These are phyloP conservation scores for Lycaena phlaeas DNA, from an alignment of 2,888 invertebrate genomes.

Conservation along the genomic window DNA sequence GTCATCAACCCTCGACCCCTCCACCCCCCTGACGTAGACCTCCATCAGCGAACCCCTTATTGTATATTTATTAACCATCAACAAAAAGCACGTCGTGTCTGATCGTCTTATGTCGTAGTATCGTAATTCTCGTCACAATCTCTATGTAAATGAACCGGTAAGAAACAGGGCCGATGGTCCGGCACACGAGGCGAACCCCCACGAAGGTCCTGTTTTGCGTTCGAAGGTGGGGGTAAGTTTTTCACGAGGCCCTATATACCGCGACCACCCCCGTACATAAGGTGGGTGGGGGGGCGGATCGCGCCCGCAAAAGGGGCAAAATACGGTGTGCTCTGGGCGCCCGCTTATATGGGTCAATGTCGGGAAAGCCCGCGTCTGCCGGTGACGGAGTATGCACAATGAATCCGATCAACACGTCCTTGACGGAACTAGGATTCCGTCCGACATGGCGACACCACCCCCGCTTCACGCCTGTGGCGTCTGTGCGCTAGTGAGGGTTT, in stretches of 20 bases:
- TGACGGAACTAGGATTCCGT: constrained; percentile 56
- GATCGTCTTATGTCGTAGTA: too few species aligned
- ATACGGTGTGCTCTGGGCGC: constrained; percentile 73
- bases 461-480: constrained; percentile 31
- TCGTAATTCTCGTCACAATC: too few species aligned
- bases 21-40: too few species aligned
- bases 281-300: constrained; percentile 70
- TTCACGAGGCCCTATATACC: constrained; percentile 73
- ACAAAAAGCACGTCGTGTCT: too few species aligned
- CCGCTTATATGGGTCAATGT: constrained; percentile 74
- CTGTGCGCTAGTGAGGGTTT: constrained; percentile 36
- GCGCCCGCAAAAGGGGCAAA: constrained; percentile 74
- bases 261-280: constrained; percentile 73
- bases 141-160: too few species aligned
- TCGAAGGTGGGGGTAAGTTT: constrained; percentile 69
- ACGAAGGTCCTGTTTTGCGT: constrained; percentile 69
- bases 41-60: too few species aligned
- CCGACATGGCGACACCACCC: constrained; percentile 32
- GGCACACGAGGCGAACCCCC: constrained; percentile 52
- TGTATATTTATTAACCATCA: too few species aligned
- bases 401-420: constrained; percentile 70
- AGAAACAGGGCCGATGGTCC: constrained; percentile 36
- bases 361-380: constrained; percentile 74
- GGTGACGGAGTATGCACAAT: constrained; percentile 73
- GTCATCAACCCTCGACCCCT: too few species aligned